Percentiles rank a stretch among this genome's conserved stretches.
phyloP scores from a whole-genome alignment of 2,113 vertebrate genomes.

The Dasyprocta punctata region DNA sequence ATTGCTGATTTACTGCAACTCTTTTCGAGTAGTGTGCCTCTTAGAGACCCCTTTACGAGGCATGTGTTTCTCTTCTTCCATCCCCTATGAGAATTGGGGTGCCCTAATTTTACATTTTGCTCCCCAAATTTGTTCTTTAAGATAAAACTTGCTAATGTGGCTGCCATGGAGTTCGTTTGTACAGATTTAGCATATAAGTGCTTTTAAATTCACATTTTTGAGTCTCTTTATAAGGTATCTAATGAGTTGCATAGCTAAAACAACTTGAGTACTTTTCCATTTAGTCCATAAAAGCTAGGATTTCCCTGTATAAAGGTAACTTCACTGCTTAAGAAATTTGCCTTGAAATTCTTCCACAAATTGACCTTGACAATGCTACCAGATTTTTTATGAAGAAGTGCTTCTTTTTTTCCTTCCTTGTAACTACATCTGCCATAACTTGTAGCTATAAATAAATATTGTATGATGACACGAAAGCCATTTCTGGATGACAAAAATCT shows the following conservation, averaged over 20 bases:
- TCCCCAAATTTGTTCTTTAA: background rate
- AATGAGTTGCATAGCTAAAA: slow-evolving; percentile 59
- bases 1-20: background rate
- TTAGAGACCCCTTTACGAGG: background rate
- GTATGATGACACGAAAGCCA: background rate
- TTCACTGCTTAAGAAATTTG: background rate
- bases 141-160: background rate
- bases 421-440: background rate
- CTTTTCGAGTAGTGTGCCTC: background rate
- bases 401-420: background rate
- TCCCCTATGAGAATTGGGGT: background rate
- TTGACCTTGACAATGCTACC: background rate
- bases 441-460: background rate
- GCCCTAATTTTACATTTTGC: background rate
- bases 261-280: slow-evolving; percentile 15
- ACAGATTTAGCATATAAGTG: background rate
- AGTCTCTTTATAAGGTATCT: slow-evolving; percentile 26
- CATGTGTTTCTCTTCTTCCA: background rate
- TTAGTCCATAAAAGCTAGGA: background rate
- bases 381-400: background rate
- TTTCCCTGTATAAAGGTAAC: slow-evolving; percentile 22
- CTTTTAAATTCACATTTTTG: slow-evolving; percentile 22
- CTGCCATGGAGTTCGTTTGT: slow-evolving; percentile 11
- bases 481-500: background rate
- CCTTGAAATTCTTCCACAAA: background rate